phyloP scores from a whole-genome alignment of 2,113 vertebrate genomes.

The Pseudois nayaur region DNA sequence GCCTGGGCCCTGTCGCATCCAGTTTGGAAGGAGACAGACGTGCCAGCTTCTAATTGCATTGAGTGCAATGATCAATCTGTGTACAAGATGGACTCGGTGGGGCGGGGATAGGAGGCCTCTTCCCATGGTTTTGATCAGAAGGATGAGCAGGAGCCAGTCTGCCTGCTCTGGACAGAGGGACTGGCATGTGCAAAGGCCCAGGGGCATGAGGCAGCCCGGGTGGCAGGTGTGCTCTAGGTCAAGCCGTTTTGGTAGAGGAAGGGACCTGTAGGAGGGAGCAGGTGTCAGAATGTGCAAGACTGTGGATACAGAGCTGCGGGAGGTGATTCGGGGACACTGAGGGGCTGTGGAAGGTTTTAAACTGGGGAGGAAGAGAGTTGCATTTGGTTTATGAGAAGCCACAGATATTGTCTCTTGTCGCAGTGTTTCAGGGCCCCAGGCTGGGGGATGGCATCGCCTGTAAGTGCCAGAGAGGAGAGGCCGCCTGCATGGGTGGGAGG shows the following conservation, averaged over 20 bases:
- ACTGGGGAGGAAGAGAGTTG: not conserved
- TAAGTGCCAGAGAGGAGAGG: not conserved
- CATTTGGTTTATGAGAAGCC: not conserved
- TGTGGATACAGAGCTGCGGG: not conserved
- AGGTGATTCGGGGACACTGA: not conserved
- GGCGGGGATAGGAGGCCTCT: not conserved
- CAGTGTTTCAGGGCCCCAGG: not conserved
- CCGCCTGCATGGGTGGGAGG: not conserved
- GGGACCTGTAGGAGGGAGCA: not conserved
- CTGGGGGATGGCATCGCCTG: not conserved
- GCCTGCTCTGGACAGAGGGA: not conserved
- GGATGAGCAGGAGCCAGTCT: not conserved
- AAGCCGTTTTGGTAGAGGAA: not conserved
- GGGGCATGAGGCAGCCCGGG: not conserved
- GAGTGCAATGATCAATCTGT: not conserved
- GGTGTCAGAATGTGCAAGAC: not conserved
- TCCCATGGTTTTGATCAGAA: not conserved
- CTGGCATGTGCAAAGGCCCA: not conserved
- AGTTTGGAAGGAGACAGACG: constrained; percentile 44
- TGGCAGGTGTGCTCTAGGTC: not conserved
- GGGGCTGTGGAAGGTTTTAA: not conserved
- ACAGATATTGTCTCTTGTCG: not conserved
- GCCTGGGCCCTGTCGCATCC: not conserved
- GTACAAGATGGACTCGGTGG: not conserved
- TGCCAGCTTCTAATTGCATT: not conserved